phyloP scores from a whole-genome alignment of 2,113 vertebrate genomes.

The Orthonyx spaldingii region DNA sequence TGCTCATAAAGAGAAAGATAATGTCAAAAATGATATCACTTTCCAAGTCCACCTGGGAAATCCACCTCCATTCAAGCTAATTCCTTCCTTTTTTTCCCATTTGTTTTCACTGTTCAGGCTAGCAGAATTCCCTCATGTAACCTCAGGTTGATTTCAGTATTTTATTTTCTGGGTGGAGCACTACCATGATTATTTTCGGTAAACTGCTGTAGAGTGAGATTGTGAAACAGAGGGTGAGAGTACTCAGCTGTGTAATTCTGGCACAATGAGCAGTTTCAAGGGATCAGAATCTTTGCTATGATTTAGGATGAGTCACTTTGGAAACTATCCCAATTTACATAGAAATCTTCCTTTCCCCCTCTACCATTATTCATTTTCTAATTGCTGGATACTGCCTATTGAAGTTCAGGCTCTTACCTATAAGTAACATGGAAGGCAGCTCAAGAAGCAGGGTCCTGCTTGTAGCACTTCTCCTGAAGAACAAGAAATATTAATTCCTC shows the following conservation, averaged over 20 bases:
- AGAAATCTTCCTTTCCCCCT: neutral
- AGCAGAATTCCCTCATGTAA: slow-evolving; percentile 17
- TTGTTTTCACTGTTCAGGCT: neutral
- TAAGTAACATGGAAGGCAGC: neutral
- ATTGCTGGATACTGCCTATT: accelerated
- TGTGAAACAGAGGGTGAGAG: slow-evolving; percentile 41
- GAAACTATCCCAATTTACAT: neutral
- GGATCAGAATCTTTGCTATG: slow-evolving; percentile 43
- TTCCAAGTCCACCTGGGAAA: neutral
- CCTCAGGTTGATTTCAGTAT: slow-evolving; percentile 29
- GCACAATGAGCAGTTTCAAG: slow-evolving; percentile 48
- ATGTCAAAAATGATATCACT: neutral
- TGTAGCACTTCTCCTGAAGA: neutral
- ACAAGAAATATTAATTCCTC: neutral
- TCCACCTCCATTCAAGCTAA: neutral
- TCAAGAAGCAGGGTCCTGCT: neutral
- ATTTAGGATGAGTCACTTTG: slow-evolving; percentile 44
- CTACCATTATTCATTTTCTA: neutral
- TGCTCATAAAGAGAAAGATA: neutral
- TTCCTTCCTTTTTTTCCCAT: neutral
- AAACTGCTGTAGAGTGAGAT: neutral
- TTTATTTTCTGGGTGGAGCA: slow-evolving; percentile 57
- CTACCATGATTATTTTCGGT: slow-evolving; percentile 11
- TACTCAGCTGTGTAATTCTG: slow-evolving; percentile 47
- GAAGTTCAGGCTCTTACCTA: neutral